A percentile compares a stretch with the other conserved stretches of the same genome.
Conservation (phyloP, 2,888 invertebrate genomes). For the Galeruca laticollis region DNA sequence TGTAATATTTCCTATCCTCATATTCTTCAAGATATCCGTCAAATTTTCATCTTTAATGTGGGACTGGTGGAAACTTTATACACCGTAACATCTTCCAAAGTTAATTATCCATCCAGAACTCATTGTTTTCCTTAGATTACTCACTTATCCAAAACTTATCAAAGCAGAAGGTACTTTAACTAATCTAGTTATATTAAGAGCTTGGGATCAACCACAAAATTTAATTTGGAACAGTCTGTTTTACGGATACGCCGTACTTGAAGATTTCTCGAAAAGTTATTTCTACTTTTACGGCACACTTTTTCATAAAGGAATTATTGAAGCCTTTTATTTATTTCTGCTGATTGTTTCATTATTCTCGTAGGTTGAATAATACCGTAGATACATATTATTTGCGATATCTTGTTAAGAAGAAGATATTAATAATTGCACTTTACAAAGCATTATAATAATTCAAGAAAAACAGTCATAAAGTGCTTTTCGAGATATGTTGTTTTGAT, state of each 20-base stretch:
- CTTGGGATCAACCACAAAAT: conserved; percentile 46
- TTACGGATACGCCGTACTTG: not conserved
- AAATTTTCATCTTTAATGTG: conserved; percentile 11
- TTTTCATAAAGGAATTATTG: not conserved
- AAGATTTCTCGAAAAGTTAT: conserved; percentile 7
- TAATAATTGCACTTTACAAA: too few relatives aligned
- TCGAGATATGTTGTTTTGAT: too few relatives aligned
- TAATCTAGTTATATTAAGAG: conserved; percentile 48
- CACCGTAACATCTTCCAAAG: conserved; percentile 51
- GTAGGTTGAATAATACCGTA: too few relatives aligned
- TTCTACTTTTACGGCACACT: not conserved
- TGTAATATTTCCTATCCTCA: too few relatives aligned
- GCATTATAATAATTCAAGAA: too few relatives aligned
- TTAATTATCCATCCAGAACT: conserved; percentile 51
- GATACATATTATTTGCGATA: too few relatives aligned
- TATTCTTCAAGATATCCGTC: conserved; percentile 23
- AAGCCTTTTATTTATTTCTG: too few relatives aligned
- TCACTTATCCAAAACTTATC: conserved; percentile 50
- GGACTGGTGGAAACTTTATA: conserved; percentile 43
- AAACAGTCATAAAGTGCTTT: too few relatives aligned
- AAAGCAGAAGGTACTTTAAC: conserved; percentile 52
- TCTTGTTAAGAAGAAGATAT: too few relatives aligned
- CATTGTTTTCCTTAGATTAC: conserved; percentile 49
- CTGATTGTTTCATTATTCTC: not conserved
- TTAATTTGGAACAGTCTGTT: conserved; percentile 36